Evolutionary conservation across 2,113 vertebrate species (phyloP).

Genomic region (Microtus pennsylvanicus): DNA sequence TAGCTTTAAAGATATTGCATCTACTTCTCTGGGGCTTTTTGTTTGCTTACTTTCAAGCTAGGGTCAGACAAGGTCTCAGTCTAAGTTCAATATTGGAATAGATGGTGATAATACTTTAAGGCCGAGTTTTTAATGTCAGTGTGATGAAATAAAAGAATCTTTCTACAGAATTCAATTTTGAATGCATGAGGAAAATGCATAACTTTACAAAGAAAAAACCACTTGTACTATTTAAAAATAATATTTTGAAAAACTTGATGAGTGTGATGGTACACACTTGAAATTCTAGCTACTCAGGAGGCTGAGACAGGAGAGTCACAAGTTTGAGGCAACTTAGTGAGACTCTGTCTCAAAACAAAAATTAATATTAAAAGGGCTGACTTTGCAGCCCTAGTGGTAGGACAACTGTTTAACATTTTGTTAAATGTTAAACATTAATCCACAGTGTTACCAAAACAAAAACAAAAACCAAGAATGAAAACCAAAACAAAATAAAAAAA

Average conservation of each 20-base stretch:
- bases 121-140: not conserved
- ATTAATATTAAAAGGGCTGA: not conserved
- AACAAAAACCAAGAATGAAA: not conserved
- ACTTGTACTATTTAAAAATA: conserved; percentile 21
- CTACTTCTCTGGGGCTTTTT: not conserved
- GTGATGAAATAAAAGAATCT: not conserved
- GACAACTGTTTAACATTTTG: not conserved
- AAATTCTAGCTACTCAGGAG: not conserved
- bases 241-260: not conserved
- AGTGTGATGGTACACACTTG: not conserved
- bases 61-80: not conserved
- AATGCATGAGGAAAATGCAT: not conserved
- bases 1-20: not conserved
- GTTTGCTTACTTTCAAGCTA: not conserved
- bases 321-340: not conserved
- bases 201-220: not conserved
- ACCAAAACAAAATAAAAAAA: not conserved
- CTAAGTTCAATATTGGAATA: not conserved
- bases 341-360: not conserved
- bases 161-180: conserved; percentile 16
- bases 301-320: not conserved
- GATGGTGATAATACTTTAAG: not conserved
- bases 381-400: not conserved
- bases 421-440: not conserved
- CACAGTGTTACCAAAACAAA: not conserved